Percentiles rank a stretch among this genome's conserved stretches.
phyloP scores from a whole-genome alignment of 2,888 invertebrate species.

The Salpingus planirostris region DNA sequence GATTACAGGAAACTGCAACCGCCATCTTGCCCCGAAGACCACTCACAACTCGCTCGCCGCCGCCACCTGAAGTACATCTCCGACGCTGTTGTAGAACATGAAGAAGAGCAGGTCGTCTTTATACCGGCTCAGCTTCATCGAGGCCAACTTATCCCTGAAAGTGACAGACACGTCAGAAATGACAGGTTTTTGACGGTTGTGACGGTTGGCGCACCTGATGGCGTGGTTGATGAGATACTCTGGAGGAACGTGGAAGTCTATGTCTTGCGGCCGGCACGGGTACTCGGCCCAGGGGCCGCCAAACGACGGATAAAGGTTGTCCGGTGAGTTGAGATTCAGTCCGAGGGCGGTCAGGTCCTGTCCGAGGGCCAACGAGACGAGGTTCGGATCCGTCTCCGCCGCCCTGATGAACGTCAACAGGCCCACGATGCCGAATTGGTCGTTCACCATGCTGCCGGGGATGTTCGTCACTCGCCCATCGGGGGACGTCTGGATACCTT shows the following conservation, averaged over 20 bases:
- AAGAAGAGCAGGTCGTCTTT: conserved; percentile 99
- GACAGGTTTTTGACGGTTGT: neutral
- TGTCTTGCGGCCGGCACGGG: conserved; percentile 97
- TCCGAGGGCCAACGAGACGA: conserved; percentile 93
- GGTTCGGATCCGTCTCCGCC: conserved; percentile 93
- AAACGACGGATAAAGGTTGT: conserved; percentile 96
- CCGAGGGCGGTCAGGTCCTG: conserved; percentile 97
- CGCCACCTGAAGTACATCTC: conserved; percentile 95
- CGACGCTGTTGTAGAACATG: conserved; percentile 98
- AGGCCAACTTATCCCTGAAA: conserved; percentile 83
- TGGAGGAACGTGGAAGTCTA: conserved; percentile 95
- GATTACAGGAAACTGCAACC: neutral
- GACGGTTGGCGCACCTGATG: conserved; percentile 52
- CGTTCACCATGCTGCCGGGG: conserved; percentile 96
- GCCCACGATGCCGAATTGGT: conserved; percentile 99
- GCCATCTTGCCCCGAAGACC: neutral
- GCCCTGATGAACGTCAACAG: conserved; percentile 96
- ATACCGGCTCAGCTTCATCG: conserved; percentile 92
- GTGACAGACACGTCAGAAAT: too few relatives aligned
- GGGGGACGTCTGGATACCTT: conserved; percentile 88
- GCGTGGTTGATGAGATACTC: conserved; percentile 97
- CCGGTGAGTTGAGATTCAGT: conserved; percentile 95
- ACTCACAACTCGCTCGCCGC: conserved; percentile 95
- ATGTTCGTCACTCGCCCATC: conserved; percentile 99
- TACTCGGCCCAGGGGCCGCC: conserved; percentile 98